phyloP scores from a whole-genome alignment of 2,113 vertebrate genomes.

The Naja naja region DNA sequence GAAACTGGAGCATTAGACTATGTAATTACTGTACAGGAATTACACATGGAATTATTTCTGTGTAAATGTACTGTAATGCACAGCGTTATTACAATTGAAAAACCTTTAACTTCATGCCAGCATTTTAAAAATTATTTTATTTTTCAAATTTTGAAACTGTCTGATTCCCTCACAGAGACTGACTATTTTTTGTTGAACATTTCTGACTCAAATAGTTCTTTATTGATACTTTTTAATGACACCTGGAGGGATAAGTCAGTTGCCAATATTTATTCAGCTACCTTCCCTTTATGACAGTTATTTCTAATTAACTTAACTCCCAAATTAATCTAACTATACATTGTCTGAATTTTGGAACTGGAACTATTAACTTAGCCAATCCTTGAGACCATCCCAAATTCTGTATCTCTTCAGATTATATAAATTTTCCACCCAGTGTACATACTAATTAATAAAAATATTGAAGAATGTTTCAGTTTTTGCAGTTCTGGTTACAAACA shows the following conservation, averaged over 20 bases:
- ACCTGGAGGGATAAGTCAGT: conserved; percentile 13
- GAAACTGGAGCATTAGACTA: conserved; percentile 52
- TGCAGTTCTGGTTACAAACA: conserved; percentile 40
- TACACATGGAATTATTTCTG: conserved; percentile 52
- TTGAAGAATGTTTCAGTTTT: conserved; percentile 46
- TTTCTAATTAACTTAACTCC: conserved; percentile 15
- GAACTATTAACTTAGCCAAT: not conserved
- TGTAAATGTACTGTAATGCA: conserved; percentile 29
- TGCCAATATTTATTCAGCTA: conserved; percentile 10
- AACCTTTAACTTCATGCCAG: conserved; percentile 37
- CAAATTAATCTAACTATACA: not conserved
- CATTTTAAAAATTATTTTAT: not conserved
- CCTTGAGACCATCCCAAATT: not conserved
- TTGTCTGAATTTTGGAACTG: not conserved
- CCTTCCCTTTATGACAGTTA: conserved; percentile 23
- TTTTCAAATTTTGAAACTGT: not conserved
- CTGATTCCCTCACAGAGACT: not conserved
- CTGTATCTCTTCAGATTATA: not conserved
- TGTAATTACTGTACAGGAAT: conserved; percentile 40
- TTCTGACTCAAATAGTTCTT: conserved; percentile 18
- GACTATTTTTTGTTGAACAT: conserved; percentile 35
- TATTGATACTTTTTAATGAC: conserved; percentile 21
- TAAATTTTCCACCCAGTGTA: not conserved
- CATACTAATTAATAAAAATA: conserved; percentile 19
- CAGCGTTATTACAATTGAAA: conserved; percentile 45